phyloP scores from a whole-genome alignment of 2,113 vertebrate genomes.

The Erythrocercus mccallii region DNA sequence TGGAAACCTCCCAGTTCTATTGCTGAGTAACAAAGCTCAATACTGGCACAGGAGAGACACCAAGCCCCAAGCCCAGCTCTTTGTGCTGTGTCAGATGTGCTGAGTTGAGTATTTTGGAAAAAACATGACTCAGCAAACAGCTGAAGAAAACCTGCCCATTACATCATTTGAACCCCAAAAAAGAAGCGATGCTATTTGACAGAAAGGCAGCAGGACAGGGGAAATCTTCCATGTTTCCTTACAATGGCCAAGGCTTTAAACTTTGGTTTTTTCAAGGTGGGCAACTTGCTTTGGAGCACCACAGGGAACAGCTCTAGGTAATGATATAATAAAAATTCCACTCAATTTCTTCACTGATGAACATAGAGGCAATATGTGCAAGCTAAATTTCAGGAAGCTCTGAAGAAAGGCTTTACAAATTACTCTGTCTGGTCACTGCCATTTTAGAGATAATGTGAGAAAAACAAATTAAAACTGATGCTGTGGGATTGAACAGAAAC shows the following conservation, averaged over 20 bases:
- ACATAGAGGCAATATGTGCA: background rate
- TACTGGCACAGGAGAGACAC: background rate
- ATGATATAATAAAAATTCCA: background rate
- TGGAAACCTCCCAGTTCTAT: background rate
- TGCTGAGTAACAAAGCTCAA: background rate
- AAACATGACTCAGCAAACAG: background rate
- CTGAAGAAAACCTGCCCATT: background rate
- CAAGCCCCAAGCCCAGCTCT: background rate
- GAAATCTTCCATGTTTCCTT: rapidly evolving
- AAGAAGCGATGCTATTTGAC: background rate
- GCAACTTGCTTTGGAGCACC: background rate
- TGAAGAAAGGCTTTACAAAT: background rate
- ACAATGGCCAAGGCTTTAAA: background rate
- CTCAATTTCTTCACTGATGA: background rate
- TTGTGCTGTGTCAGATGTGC: background rate
- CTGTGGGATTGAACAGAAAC: background rate
- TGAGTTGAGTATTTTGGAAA: background rate
- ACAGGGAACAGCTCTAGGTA: background rate
- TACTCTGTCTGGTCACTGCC: background rate
- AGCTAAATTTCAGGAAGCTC: background rate
- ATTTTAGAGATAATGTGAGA: background rate
- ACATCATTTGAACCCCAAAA: background rate
- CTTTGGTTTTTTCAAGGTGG: background rate
- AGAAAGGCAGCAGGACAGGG: background rate
- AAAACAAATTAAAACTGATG: background rate